Percentiles rank a stretch among this genome's conserved stretches.
These are phyloP conservation scores for Pecten maximus DNA, from an alignment of 2,888 invertebrate genomes.

Conservation along the genomic window DNA sequence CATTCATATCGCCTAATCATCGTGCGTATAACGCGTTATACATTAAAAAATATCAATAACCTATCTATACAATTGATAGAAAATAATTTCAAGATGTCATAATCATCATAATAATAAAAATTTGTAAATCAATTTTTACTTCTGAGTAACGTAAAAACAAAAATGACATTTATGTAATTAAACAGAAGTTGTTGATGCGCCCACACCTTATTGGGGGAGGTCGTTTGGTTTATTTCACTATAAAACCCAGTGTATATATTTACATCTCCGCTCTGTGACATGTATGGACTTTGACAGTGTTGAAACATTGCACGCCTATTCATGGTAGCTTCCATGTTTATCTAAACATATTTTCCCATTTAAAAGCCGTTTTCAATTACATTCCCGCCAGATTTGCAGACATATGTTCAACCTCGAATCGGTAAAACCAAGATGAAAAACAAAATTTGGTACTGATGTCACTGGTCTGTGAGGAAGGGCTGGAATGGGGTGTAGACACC, in stretches of 20 bases:
- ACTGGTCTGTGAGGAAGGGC: background rate
- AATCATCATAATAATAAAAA: no score
- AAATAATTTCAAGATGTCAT: no score
- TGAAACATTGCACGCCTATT: background rate
- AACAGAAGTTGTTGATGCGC: background rate
- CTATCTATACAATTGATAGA: no score
- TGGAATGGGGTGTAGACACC: slow-evolving; percentile 16
- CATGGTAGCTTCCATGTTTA: background rate
- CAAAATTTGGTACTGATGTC: background rate
- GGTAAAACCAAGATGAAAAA: background rate
- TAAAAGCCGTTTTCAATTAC: background rate
- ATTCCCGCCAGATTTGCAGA: background rate
- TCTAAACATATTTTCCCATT: background rate
- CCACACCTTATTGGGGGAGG: background rate
- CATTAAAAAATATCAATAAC: no score
- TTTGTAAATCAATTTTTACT: no score
- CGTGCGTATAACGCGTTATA: no score
- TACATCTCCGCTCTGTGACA: background rate
- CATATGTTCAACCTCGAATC: slow-evolving; percentile 19
- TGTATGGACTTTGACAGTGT: background rate
- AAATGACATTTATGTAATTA: no score
- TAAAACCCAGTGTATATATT: background rate
- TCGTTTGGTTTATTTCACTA: background rate
- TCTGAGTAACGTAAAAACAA: no score
- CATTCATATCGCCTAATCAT: no score